Percentiles rank a stretch among this genome's conserved stretches.
These are phyloP conservation scores for Probaryconus sp. DNA, from an alignment of 1,140 invertebrate species.

Conservation along the genomic window DNA sequence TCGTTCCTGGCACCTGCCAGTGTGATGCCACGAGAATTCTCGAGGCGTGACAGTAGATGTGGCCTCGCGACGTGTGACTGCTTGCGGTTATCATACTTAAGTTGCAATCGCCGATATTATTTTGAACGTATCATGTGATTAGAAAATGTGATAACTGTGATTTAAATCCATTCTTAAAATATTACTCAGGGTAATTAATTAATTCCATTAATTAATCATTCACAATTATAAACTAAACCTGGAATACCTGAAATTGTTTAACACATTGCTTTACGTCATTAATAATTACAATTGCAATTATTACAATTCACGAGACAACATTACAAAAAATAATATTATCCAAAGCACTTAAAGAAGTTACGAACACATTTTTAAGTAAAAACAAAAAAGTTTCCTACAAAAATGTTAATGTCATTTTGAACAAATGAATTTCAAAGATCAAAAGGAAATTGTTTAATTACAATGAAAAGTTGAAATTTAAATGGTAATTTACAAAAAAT, in stretches of 20 bases:
- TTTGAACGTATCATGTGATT: constrained; percentile 26
- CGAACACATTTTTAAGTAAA: too few species aligned
- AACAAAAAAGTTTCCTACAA: too few species aligned
- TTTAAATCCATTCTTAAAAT: background rate
- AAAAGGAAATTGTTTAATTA: too few species aligned
- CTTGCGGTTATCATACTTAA: constrained; percentile 46
- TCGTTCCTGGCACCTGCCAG: constrained; percentile 60
- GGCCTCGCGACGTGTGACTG: constrained; percentile 55
- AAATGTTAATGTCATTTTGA: too few species aligned
- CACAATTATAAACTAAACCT: constrained; percentile 22
- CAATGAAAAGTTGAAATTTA: too few species aligned
- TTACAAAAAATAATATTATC: too few species aligned
- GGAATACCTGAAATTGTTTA: constrained; percentile 29
- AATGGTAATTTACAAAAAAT: too few species aligned
- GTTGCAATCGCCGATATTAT: constrained; percentile 21
- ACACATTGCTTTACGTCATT: background rate
- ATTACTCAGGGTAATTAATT: constrained; percentile 15
- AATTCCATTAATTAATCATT: constrained; percentile 23
- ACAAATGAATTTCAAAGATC: too few species aligned
- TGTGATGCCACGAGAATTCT: constrained; percentile 54
- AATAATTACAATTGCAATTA: background rate
- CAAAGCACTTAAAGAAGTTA: too few species aligned
- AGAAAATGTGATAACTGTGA: constrained; percentile 22
- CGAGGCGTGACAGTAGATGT: constrained; percentile 59
- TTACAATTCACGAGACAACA: too few species aligned